Conservation (phyloP, 1,140 invertebrate genomes). For the Meloidogyne floridensis region DNA sequence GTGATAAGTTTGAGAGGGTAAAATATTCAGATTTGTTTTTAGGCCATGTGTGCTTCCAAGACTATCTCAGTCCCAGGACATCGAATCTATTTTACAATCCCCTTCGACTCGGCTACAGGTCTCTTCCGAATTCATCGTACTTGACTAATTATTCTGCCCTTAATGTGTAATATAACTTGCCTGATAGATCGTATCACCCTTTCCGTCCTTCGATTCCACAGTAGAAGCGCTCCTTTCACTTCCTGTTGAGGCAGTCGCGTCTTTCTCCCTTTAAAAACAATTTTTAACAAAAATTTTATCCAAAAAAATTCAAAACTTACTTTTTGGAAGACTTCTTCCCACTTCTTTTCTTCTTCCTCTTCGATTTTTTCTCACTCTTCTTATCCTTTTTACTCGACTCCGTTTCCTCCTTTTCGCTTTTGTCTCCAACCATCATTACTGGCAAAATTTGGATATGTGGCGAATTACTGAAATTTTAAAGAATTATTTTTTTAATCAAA, state of each 20-base stretch:
- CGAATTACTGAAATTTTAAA: not conserved
- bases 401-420: not conserved
- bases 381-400: not conserved
- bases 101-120: too few relatives aligned
- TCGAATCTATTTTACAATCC: too few relatives aligned
- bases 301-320: not conserved
- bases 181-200: not conserved
- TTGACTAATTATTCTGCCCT: too few relatives aligned
- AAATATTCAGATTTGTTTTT: too few relatives aligned
- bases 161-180: not conserved
- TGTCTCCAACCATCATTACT: not conserved
- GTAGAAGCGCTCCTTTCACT: not conserved
- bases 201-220: not conserved
- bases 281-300: not conserved
- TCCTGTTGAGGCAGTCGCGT: not conserved
- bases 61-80: too few relatives aligned
- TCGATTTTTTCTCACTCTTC: not conserved
- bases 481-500: not conserved
- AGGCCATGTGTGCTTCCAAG: too few relatives aligned
- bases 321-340: not conserved
- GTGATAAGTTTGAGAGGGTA: not conserved
- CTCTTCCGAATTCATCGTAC: too few relatives aligned
- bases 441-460: not conserved
- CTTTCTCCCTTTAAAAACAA: not conserved
- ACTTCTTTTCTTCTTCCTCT: not conserved